A percentile compares a stretch with the other conserved stretches of the same genome.
These are phyloP conservation scores for Umimayanthus chanpuru DNA, from an alignment of 92 coral and sea anemone species.

Conservation along the genomic window DNA sequence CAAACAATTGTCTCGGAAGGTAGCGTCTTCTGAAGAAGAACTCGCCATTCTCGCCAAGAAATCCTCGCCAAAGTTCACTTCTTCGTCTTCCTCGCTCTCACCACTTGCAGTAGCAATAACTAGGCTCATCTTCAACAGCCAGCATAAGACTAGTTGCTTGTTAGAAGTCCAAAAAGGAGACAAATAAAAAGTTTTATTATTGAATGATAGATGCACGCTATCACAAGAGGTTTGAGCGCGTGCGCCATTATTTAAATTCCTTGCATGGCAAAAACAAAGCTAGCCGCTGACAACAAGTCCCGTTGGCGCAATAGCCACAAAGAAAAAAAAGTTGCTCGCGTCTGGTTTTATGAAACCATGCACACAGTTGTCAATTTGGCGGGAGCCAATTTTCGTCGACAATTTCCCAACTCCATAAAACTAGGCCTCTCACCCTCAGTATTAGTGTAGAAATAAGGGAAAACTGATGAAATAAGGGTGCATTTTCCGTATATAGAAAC, in stretches of 20 bases:
- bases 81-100: conserved; percentile 72
- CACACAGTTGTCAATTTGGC: no score
- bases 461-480: no score
- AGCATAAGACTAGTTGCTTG: conserved; percentile 70
- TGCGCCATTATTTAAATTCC: conserved; percentile 99
- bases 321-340: neutral
- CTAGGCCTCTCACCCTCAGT: no score
- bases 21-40: conserved; percentile 76
- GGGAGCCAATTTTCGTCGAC: no score
- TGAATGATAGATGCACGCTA: conserved; percentile 98
- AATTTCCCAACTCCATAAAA: no score
- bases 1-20: conserved; percentile 93
- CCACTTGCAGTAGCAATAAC: conserved; percentile 72
- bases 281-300: conserved; percentile 60
- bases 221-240: conserved; percentile 81
- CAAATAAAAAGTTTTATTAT: conserved; percentile 82
- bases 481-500: no score
- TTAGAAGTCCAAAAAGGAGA: conserved; percentile 57
- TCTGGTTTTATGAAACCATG: no score
- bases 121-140: conserved; percentile 65
- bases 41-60: conserved; percentile 60
- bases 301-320: conserved; percentile 1
- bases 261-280: conserved; percentile 75
- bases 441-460: no score
- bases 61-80: conserved; percentile 58